Percentiles rank a stretch among this genome's conserved stretches.
These are phyloP conservation scores for Xiphophorus birchmanni DNA, from an alignment of 2,797 vertebrate genomes.

Conservation along the genomic window DNA sequence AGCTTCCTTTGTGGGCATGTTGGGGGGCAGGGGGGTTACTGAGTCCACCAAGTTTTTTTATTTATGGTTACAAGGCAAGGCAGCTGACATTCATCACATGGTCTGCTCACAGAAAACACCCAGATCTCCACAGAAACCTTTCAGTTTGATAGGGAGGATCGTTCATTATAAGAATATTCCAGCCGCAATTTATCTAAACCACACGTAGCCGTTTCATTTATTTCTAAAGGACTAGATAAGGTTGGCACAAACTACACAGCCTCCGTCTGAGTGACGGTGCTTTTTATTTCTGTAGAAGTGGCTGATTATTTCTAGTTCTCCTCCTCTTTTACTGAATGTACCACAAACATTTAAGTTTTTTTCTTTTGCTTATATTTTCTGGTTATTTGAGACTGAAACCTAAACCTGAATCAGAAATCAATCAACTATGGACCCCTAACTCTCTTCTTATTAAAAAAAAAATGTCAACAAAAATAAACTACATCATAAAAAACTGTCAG, in stretches of 20 bases:
- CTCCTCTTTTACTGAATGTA: neutral
- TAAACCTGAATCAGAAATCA: neutral
- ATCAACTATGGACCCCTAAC: neutral
- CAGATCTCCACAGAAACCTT: neutral
- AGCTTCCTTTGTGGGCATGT: conserved; percentile 2
- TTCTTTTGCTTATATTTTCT: neutral
- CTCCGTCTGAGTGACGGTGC: neutral
- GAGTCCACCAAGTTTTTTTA: neutral
- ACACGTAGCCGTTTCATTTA: neutral
- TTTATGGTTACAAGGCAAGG: neutral
- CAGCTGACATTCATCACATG: neutral
- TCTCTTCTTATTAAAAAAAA: too few species aligned
- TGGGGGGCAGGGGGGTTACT: neutral
- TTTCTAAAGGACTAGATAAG: neutral
- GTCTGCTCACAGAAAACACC: neutral
- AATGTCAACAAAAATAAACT: neutral
- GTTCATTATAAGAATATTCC: neutral
- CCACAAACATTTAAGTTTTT: neutral
- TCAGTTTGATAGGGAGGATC: neutral
- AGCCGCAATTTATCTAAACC: neutral
- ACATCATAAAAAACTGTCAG: neutral
- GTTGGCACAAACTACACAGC: neutral
- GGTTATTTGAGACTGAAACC: neutral
- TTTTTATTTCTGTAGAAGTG: neutral
- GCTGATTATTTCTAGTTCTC: neutral